Evolutionary conservation across 2,797 vertebrate genomes (phyloP).

Genomic region (Sphenopsis melanotis): DNA sequence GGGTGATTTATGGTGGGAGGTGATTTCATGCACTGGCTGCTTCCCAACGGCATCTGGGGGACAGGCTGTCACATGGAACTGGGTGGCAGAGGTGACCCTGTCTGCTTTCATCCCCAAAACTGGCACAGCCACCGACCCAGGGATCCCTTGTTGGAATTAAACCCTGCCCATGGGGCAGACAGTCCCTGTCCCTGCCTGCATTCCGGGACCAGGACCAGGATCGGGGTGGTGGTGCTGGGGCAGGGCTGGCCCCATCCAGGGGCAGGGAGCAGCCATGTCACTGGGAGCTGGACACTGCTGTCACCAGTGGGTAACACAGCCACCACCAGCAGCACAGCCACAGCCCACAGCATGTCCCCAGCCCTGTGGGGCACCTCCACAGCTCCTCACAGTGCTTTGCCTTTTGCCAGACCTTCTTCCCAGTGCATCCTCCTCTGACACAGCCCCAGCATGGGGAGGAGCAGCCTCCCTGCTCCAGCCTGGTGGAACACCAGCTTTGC

Average conservation of each 20-base stretch:
- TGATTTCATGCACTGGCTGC: not conserved
- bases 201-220: rapidly evolving
- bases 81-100: not conserved
- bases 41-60: rapidly evolving
- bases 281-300: rapidly evolving
- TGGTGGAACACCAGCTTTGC: not conserved
- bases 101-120: not conserved
- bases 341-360: not conserved
- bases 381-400: rapidly evolving
- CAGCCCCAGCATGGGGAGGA: rapidly evolving
- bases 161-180: not conserved
- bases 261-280: not conserved
- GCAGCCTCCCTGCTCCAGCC: not conserved
- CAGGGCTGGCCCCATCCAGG: not conserved
- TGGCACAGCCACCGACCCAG: rapidly evolving
- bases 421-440: rapidly evolving
- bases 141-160: not conserved
- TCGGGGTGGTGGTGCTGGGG: not conserved
- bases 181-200: not conserved
- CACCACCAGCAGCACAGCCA: not conserved
- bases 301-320: not conserved
- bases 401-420: not conserved
- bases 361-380: not conserved
- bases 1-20: not conserved
- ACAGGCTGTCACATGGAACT: rapidly evolving